phyloP scores from a whole-genome alignment of 2,113 vertebrate species.

The Larimichthys crocea region DNA sequence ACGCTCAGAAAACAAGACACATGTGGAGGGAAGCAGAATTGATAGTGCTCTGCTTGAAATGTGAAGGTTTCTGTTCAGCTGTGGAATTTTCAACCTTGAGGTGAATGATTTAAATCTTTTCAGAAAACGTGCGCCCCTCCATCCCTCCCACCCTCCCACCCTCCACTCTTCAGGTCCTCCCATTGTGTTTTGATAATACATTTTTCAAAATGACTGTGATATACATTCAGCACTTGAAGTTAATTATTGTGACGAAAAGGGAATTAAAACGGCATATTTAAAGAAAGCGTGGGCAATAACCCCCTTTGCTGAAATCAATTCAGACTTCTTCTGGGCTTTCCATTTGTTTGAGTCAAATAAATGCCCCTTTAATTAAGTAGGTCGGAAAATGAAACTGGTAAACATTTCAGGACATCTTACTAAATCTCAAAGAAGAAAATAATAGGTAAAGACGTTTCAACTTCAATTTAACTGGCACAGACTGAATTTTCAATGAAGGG shows the following conservation, averaged over 20 bases:
- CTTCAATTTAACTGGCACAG: conserved; percentile 95
- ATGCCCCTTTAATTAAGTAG: conserved; percentile 76
- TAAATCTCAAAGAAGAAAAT: conserved; percentile 85
- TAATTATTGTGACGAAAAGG: conserved; percentile 62
- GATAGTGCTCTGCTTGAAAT: conserved; percentile 52
- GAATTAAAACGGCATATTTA: conserved; percentile 61
- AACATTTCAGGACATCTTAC: conserved; percentile 81
- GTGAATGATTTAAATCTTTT: conserved; percentile 66
- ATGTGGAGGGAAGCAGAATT: conserved; percentile 37
- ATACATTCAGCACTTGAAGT: conserved; percentile 55
- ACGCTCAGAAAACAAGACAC: conserved; percentile 56
- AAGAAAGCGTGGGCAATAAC: conserved; percentile 43
- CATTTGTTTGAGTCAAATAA: conserved; percentile 74
- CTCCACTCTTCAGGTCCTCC: conserved; percentile 7
- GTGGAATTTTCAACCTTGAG: conserved; percentile 70
- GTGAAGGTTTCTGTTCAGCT: conserved; percentile 53
- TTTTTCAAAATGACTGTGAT: conserved; percentile 43
- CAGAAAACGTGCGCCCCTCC: conserved; percentile 21
- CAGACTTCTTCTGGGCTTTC: conserved; percentile 52
- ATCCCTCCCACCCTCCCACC: background rate
- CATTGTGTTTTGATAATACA: conserved; percentile 52
- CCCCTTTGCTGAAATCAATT: conserved; percentile 58
- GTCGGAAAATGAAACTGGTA: conserved; percentile 74
- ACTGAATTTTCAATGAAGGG: conserved; percentile 95
- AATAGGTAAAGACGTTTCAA: conserved; percentile 93